Base-by-base conservation (phyloP, 2,113 vertebrate genomes). In the Indicator maculatus region DNA sequence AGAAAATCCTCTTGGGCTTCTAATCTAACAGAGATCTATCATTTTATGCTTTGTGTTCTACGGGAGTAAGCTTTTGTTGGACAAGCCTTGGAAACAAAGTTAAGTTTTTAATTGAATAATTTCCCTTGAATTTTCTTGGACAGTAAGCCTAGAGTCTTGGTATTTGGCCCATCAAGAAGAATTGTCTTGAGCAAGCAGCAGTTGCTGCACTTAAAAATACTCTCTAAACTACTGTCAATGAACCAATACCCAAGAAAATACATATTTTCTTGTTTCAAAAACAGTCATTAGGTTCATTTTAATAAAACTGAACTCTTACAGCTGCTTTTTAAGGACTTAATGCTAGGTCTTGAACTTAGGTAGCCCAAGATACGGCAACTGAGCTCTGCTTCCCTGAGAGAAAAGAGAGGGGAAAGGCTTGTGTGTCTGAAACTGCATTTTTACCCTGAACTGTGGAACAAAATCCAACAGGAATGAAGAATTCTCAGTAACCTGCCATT, bases 301-400 rank as follows among this genome's bases (percentile, higher is more conserved):
- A 33, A 30, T 59, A 52, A 93, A 53, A 24, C 16, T 6, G 79
- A 61, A 74, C 6, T 69, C 44, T 88, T 47, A 61, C 45, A 45
- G 31, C 36, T 1, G 2, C 0, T 0, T 59, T 80, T 88, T 36
- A 76, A 56, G 18, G 30, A 90, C 11, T 31, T 45, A 53, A 70
- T 70, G 38, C 30, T 8, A 9, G n/a, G 16, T 31, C 26, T 88
- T 76, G 27, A 73, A 45, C 12, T 73, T 76, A 38, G 0, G 0
- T 41, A 72, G 39, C 45, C 33, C 59, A 24, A 90, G 10, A 67
- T 56, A 65, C 0, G 1, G 28, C 60, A 92, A 44, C n/a, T 82
- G 53, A 56, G 11, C 31, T 71, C 28, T 1, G 0, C 16, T 77
- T 3, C 21, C 28, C 16, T 23, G 5, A 13, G 2, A 55, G 21